Evolutionary conservation across 2,888 invertebrate species (phyloP), one percentile per base, ranked within the genome.

Genomic region (Cecidostiba fungosa): DNA sequence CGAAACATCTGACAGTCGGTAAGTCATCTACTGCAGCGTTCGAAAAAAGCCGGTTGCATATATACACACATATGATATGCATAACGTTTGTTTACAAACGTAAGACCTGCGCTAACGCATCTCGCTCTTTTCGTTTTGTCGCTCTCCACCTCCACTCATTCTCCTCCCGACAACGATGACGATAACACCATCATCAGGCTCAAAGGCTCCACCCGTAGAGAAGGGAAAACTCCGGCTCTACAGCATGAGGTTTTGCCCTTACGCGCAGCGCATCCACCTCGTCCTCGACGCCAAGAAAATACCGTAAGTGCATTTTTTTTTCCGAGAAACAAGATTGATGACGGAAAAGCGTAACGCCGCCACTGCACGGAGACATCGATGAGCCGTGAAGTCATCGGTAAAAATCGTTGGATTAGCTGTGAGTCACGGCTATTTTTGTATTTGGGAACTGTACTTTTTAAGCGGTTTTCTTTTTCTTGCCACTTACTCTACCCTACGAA

Each of bases 161-260:
- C 54, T 23, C 54, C 4, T 59, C 23, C n/a, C n/a, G 54, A n/a
- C 8, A 6, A 59, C 8, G 54, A n/a, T n/a, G n/a, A 59, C 19
- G n/a, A 8, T n/a, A 19, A 23, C 19, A 66, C 69, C 47, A 10
- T 26, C 62, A 92, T 26, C 62, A 92, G 92, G 90, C 69, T 91
- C 91, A 3, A 87, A 89, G 29, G 89, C 90, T 73, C 92, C 91
- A n/a, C 86, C 89, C 12, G 82, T 89, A 78, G 83, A 90, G 8
- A 88, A 90, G 76, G 91, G 90, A 70, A 89, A 90, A 43, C 89
- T 89, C 59, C 92, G 94, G 39, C 88, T 94, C n/a, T 94, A 94
- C 89, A 93, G 92, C 82, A 94, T 94, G 94, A 88, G 93, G 86
- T 94, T 93, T 88, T 94, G 94, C 89, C 94, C 94, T 4, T 94